Conservation (phyloP, 2,888 invertebrate genomes). For the Gibbula magus region DNA sequence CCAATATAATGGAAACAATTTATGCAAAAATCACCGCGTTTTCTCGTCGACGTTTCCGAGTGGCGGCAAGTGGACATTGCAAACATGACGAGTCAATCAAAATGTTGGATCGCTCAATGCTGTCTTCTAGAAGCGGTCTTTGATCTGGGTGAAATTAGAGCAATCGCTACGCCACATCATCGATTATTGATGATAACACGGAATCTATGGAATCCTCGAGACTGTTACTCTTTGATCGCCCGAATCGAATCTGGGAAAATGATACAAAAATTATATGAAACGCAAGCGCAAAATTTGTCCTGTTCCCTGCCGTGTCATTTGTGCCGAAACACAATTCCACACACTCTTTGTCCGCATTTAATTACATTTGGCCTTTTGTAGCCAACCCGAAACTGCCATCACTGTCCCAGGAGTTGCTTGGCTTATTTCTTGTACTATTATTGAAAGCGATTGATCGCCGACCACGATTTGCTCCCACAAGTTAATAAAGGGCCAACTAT, state of each 20-base stretch:
- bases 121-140: not conserved
- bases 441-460: not conserved
- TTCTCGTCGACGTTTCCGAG: constrained; percentile 3
- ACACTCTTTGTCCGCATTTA: not conserved
- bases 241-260: constrained; percentile 5
- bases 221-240: not conserved
- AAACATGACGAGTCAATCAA: constrained; percentile 15
- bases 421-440: not conserved
- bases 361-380: not conserved
- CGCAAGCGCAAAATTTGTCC: not conserved
- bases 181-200: not conserved
- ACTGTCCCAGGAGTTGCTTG: too few species aligned
- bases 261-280: constrained; percentile 16
- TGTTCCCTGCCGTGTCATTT: not conserved
- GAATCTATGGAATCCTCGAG: not conserved
- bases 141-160: constrained; percentile 10
- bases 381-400: not conserved
- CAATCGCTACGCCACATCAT: not conserved
- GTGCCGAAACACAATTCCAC: not conserved
- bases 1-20: constrained; percentile 3
- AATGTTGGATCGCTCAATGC: not conserved
- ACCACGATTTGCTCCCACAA: not conserved
- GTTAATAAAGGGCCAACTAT: not conserved
- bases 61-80: not conserved
- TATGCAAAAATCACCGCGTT: constrained; percentile 13